Evolutionary conservation across 2,888 invertebrate species (phyloP).

Genomic region (Agrochola litura): DNA sequence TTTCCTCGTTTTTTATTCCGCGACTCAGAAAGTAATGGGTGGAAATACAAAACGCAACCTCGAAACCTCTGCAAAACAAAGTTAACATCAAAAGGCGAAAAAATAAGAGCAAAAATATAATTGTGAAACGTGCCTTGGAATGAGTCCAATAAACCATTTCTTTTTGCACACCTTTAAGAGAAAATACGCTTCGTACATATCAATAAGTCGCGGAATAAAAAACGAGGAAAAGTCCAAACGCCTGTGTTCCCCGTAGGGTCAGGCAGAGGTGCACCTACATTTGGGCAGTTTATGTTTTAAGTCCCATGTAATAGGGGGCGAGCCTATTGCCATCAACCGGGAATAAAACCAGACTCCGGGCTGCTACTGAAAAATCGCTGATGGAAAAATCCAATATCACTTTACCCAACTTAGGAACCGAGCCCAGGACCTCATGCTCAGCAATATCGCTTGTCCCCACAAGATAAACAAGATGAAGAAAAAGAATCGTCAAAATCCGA

Average conservation of each 20-base stretch:
- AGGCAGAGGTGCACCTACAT: neutral
- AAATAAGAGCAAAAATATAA: constrained; percentile 44
- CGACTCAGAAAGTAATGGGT: neutral
- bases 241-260: neutral
- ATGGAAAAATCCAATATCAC: too few relatives aligned
- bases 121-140: constrained; percentile 55
- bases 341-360: neutral
- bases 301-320: neutral
- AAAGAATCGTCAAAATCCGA: neutral
- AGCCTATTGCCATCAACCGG: neutral
- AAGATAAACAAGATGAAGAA: neutral
- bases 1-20: too few relatives aligned
- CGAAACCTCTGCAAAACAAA: neutral
- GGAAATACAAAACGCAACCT: neutral
- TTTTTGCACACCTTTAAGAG: constrained; percentile 10
- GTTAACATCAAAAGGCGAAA: constrained; percentile 7
- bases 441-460: neutral
- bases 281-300: neutral
- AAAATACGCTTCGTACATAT: constrained; percentile 33
- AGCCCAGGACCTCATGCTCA: neutral
- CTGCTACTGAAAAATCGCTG: neutral
- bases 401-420: neutral
- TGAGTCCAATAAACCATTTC: constrained; percentile 44
- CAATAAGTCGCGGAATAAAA: constrained; percentile 29
- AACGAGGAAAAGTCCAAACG: constrained; percentile 2